These are phyloP conservation scores for Megaleporinus macrocephalus DNA, from an alignment of 2,113 vertebrate species.

Conservation along the genomic window DNA sequence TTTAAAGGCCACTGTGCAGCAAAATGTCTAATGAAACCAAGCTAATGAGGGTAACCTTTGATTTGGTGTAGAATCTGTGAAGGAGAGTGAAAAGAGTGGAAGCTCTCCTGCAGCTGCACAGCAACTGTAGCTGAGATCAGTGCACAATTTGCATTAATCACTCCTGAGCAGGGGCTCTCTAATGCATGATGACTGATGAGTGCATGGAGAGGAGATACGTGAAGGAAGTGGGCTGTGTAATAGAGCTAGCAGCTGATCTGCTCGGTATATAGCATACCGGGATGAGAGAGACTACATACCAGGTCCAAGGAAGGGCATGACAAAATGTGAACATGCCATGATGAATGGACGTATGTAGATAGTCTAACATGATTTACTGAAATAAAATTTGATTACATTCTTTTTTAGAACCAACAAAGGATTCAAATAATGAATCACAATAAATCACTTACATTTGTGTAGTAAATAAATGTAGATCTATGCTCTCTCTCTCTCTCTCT, in stretches of 20 bases:
- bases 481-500: too few species aligned
- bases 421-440: too few species aligned
- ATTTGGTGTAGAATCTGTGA: slow-evolving; percentile 13
- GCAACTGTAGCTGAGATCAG: slow-evolving; percentile 20
- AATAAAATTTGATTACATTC: too few species aligned
- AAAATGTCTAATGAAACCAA: slow-evolving; percentile 29
- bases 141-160: slow-evolving; percentile 56
- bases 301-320: background rate
- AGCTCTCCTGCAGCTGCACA: slow-evolving; percentile 32
- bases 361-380: too few species aligned
- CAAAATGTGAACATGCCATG: background rate
- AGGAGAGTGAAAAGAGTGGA: background rate
- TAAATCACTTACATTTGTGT: too few species aligned
- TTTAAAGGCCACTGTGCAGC: slow-evolving; percentile 27
- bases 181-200: slow-evolving; percentile 49
- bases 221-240: slow-evolving; percentile 48
- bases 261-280: background rate
- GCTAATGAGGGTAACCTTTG: slow-evolving; percentile 58
- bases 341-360: too few species aligned
- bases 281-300: slow-evolving; percentile 18
- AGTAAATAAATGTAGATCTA: too few species aligned
- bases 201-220: slow-evolving; percentile 48
- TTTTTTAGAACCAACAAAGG: too few species aligned
- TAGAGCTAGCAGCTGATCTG: slow-evolving; percentile 34
- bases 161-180: slow-evolving; percentile 32